Evolutionary conservation across 1,140 invertebrate species (phyloP), one percentile per base, ranked within the genome.

Genomic region (Ceratosolen fusciceps): DNA sequence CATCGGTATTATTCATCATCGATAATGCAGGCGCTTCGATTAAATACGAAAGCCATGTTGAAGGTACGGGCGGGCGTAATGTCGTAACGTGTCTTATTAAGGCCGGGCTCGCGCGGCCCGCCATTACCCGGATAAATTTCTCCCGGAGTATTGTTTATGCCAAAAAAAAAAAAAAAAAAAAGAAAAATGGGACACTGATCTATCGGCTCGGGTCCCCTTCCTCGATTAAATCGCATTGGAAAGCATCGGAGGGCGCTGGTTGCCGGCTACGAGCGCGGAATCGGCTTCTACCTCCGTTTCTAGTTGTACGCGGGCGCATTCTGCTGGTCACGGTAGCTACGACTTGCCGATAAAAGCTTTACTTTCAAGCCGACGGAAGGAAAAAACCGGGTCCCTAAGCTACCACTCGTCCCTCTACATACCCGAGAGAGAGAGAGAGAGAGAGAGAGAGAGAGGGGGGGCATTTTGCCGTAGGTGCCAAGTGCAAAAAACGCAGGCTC

Each of bases 1-100:
- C 16, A 74, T 49, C 5, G 26, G 58, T 19, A 65, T 65, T 58
- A 54, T 73, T n/a, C n/a, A n/a, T n/a, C n/a, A n/a, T n/a, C 21
- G 43, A 19, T 34, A 34, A 72, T 19, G 29, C 29, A 14, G 12
- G n/a, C n/a, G n/a, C n/a, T n/a, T n/a, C n/a, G n/a, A n/a, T n/a
- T n/a, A n/a, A n/a, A n/a, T n/a, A n/a, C n/a, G n/a, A n/a, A n/a
- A n/a, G n/a, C n/a, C n/a, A n/a, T n/a, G n/a, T n/a, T n/a, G n/a
- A n/a, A n/a, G n/a, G n/a, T n/a, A n/a, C n/a, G n/a, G n/a, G n/a
- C n/a, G n/a, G n/a, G 16, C 39, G 12, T 43, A 5, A 43, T 43
- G 12, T 43, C 39, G 39, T 16, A 31, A 47, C 37, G 14, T 24
- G 26, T 4, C 65, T 68, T 24, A 68, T 68, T 43, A 68, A 68